Evolutionary conservation across 2,797 vertebrate species (phyloP), one percentile per base, ranked within the genome.

Genomic region (Sphenopsis melanotis): DNA sequence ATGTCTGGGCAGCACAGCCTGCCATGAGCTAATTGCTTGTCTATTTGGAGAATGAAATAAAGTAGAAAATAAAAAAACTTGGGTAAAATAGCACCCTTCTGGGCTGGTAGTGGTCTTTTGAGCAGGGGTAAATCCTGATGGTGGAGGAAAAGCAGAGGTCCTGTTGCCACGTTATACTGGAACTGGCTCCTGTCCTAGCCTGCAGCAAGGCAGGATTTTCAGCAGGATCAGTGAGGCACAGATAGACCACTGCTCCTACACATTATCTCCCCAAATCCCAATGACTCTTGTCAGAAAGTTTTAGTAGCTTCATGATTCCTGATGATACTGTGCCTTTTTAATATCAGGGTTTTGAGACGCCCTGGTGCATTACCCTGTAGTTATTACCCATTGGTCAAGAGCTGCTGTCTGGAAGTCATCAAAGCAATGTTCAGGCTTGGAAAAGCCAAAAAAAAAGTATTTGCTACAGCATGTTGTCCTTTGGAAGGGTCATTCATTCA

Each of bases 61-160:
- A 79, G 6, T n/a, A 87, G 41, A 47, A 93, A 87, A 83, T 57
- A 83, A 92, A 79, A 65, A 34, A 34, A 34, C 10, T 82, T 32
- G 20, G 11, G 26, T 53, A 63, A 78, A 89, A 53, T 26, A 89
- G 21, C 19, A 26, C 10, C 79, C 49, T 3, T 69, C 50, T 84
- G 21, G 22, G 4, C 8, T 84, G 32, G 4, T 50, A 81, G 36
- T 22, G 4, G 2, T 42, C 30, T 61, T 88, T 49, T 69, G 71
- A 76, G 36, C 24, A 66, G 29, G 10, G 26, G 17, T 65, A 63
- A 87, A 18, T 21, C 27, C 29, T 36, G 29, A 29, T 70, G 26
- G 6, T 68, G 21, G 4, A 92, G 53, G 6, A 21, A 83, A 81
- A 61, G 18, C 9, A 71, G 30, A 53, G 22, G 6, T 13, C 17